A percentile compares a stretch with the other conserved stretches of the same genome.
phyloP scores from a whole-genome alignment of 2,888 invertebrate species.

The Acanthosoma haemorrhoidale region DNA sequence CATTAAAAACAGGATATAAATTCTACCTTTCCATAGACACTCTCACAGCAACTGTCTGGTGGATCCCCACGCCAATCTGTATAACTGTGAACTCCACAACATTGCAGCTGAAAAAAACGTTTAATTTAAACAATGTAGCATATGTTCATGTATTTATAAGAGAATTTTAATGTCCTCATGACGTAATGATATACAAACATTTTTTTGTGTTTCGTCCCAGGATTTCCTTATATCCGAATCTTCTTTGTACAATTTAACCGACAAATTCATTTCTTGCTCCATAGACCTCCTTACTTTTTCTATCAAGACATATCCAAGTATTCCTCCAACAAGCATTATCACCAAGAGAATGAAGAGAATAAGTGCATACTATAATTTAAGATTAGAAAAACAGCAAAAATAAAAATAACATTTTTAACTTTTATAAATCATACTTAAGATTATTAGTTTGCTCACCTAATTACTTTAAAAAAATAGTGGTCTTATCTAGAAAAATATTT shows the following conservation, averaged over 20 bases:
- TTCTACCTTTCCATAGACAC: slow-evolving; percentile 54
- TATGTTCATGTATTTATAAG: no score
- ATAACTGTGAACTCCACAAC: slow-evolving; percentile 74
- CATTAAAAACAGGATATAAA: no score
- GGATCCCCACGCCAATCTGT: slow-evolving; percentile 68
- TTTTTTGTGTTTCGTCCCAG: slow-evolving; percentile 82
- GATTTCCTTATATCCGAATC: slow-evolving; percentile 66
- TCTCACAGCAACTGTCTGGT: slow-evolving; percentile 71
- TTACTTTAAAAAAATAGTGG: no score
- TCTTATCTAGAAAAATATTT: no score
- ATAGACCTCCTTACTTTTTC: slow-evolving; percentile 72
- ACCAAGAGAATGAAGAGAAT: slow-evolving; percentile 87
- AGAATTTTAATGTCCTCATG: no score
- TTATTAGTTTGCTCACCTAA: no score
- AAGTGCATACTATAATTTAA: background rate
- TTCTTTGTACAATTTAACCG: slow-evolving; percentile 67
- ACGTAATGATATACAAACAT: slow-evolving; percentile 51
- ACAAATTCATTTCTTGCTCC: slow-evolving; percentile 70
- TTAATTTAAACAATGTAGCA: no score
- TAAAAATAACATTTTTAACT: no score
- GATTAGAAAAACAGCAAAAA: background rate
- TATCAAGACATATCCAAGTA: slow-evolving; percentile 84
- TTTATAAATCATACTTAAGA: no score
- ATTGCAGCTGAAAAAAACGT: slow-evolving; percentile 60
- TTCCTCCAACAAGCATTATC: slow-evolving; percentile 83